A percentile compares a stretch with the other conserved stretches of the same genome.
Conservation (phyloP, 2,797 vertebrate species). For the Pseudocheirus occidentalis region DNA sequence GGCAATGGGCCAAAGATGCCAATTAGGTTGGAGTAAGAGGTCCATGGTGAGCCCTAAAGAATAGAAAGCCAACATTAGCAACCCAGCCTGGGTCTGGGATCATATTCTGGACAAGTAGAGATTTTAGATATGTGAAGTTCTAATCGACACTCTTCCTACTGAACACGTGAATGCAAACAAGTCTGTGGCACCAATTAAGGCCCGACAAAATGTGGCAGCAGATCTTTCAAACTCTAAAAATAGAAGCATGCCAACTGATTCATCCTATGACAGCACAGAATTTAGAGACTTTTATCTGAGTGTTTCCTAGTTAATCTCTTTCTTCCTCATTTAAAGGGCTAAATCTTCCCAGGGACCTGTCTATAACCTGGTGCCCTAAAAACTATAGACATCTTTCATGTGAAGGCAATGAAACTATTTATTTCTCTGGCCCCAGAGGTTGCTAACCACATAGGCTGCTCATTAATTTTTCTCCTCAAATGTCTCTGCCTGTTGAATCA, state of each 20-base stretch:
- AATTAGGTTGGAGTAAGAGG: constrained; percentile 34
- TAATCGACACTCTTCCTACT: constrained; percentile 35
- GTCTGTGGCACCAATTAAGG: constrained; percentile 73
- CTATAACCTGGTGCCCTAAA: constrained; percentile 48
- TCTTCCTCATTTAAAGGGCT: constrained; percentile 46
- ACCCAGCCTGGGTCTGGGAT: constrained; percentile 38
- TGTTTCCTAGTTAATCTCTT: background rate
- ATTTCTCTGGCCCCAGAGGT: constrained; percentile 50
- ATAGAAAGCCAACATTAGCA: constrained; percentile 55
- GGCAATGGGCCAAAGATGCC: constrained; percentile 65
- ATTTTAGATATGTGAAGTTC: background rate
- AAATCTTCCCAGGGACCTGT: constrained; percentile 50
- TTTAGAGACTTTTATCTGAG: constrained; percentile 40
- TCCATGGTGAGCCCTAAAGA: constrained; percentile 63
- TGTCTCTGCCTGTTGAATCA: constrained; percentile 61
- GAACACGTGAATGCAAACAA: constrained; percentile 53
- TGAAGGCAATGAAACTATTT: constrained; percentile 54
- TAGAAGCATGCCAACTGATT: constrained; percentile 72
- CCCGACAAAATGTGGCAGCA: constrained; percentile 72
- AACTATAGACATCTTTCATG: constrained; percentile 65
- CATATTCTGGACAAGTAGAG: background rate
- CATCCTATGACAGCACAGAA: constrained; percentile 66
- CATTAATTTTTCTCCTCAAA: constrained; percentile 69
- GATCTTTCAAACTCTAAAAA: constrained; percentile 71
- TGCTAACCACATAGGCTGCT: constrained; percentile 53